A percentile compares a stretch with the other conserved stretches of the same genome.
phyloP scores from a whole-genome alignment of 2,797 vertebrate species.

The Clangula hyemalis region DNA sequence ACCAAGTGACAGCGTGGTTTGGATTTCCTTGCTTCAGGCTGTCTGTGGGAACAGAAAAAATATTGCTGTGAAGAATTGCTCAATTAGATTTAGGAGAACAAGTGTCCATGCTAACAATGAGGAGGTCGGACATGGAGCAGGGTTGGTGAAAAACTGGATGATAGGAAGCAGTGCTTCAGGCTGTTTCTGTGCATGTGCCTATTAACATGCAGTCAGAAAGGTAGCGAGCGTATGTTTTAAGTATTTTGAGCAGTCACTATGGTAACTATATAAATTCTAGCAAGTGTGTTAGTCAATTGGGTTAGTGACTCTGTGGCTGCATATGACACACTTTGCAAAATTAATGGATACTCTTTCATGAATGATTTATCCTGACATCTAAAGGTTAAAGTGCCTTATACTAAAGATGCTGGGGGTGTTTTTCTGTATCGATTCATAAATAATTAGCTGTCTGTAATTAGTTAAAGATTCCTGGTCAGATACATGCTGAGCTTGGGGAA shows the following conservation, averaged over 20 bases:
- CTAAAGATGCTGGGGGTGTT: neutral
- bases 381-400: conserved; percentile 43
- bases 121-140: neutral
- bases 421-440: conserved; percentile 21
- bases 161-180: neutral
- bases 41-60: neutral
- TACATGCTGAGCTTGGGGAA: neutral
- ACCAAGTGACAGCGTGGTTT: neutral
- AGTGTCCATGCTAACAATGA: accelerated
- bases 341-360: conserved; percentile 39
- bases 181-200: neutral
- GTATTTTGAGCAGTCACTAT: conserved; percentile 63
- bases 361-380: conserved; percentile 38
- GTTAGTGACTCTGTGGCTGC: conserved; percentile 51
- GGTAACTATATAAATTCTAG: conserved; percentile 59
- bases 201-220: neutral
- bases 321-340: conserved; percentile 56
- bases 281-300: conserved; percentile 29
- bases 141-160: neutral
- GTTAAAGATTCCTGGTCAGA: conserved; percentile 11
- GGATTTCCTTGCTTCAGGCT: neutral
- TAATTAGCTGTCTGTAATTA: conserved; percentile 61
- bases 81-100: accelerated
- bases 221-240: neutral
- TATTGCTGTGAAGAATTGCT: accelerated